Conservation (phyloP, 2,797 vertebrate species). For the Bradypus variegatus region DNA sequence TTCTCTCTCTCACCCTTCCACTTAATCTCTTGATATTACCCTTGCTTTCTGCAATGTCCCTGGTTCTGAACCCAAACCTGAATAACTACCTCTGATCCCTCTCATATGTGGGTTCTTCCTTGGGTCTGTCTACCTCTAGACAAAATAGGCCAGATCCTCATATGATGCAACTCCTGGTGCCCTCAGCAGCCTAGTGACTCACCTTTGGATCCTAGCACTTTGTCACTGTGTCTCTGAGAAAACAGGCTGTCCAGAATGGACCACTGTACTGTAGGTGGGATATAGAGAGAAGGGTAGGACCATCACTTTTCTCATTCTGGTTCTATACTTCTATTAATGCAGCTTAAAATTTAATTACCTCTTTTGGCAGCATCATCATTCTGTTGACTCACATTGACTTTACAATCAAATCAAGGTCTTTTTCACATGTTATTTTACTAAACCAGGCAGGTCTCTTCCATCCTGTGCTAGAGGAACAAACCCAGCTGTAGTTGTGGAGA, state of each 20-base stretch:
- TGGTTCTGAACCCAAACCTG: conserved; percentile 9
- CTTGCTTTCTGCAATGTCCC: neutral
- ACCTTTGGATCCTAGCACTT: conserved; percentile 23
- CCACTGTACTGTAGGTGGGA: conserved; percentile 24
- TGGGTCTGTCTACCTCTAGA: conserved; percentile 27
- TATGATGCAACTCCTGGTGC: neutral
- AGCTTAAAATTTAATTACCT: conserved; percentile 59
- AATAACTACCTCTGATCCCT: conserved; percentile 17
- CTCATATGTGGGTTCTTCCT: neutral
- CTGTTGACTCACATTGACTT: conserved; percentile 45
- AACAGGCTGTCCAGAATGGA: conserved; percentile 29
- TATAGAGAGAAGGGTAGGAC: conserved; percentile 29
- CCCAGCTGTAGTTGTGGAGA: conserved; percentile 9
- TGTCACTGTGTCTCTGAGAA: conserved; percentile 29
- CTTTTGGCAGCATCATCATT: conserved; percentile 52
- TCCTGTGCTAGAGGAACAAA: conserved; percentile 44
- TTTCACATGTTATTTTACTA: conserved; percentile 48
- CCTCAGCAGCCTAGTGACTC: conserved; percentile 2
- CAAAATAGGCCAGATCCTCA: conserved; percentile 14
- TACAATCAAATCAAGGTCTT: conserved; percentile 54
- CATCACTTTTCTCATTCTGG: conserved; percentile 42
- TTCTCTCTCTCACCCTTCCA: neutral
- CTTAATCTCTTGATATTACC: conserved; percentile 25
- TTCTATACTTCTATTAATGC: conserved; percentile 53
- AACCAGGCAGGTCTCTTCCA: conserved; percentile 40